phyloP scores from a whole-genome alignment of 2,113 vertebrate species.

The Notechis scutatus region DNA sequence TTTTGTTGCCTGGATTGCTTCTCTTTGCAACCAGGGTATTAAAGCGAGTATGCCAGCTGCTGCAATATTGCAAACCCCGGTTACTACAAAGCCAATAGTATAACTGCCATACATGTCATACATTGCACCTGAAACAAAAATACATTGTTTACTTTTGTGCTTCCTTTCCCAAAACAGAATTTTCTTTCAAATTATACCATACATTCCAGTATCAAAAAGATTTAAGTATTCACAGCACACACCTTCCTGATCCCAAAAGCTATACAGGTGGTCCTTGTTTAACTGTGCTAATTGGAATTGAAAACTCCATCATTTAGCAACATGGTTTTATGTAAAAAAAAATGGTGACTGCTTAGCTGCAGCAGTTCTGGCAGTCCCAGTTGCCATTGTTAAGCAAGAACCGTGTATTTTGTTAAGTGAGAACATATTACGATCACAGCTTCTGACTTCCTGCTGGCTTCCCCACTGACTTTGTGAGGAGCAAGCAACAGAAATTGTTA shows the following conservation, averaged over 20 bases:
- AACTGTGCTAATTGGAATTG: not conserved
- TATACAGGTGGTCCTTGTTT: not conserved
- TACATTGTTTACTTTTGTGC: not conserved
- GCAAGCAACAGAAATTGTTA: not conserved
- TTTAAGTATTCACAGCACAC: not conserved
- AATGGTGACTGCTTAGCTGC: not conserved
- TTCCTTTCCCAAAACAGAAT: not conserved
- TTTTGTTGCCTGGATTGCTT: conserved; percentile 20
- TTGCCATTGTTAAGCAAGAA: not conserved
- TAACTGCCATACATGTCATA: conserved; percentile 45
- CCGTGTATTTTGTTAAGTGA: not conserved
- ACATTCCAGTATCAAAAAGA: not conserved
- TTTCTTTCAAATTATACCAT: not conserved
- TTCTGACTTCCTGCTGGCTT: not conserved
- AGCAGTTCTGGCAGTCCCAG: not conserved
- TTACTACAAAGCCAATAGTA: conserved; percentile 47
- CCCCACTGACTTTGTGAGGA: not conserved
- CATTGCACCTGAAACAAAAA: conserved; percentile 43
- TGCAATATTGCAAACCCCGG: conserved; percentile 29
- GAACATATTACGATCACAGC: not conserved
- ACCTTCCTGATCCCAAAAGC: not conserved
- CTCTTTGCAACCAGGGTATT: conserved; percentile 32
- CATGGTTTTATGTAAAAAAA: not conserved
- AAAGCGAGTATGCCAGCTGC: conserved; percentile 43
- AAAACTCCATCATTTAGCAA: not conserved